A percentile compares a stretch with the other conserved stretches of the same genome.
These are phyloP conservation scores for Dipodomys ordii DNA, from an alignment of 2,113 vertebrate genomes.

Conservation along the genomic window DNA sequence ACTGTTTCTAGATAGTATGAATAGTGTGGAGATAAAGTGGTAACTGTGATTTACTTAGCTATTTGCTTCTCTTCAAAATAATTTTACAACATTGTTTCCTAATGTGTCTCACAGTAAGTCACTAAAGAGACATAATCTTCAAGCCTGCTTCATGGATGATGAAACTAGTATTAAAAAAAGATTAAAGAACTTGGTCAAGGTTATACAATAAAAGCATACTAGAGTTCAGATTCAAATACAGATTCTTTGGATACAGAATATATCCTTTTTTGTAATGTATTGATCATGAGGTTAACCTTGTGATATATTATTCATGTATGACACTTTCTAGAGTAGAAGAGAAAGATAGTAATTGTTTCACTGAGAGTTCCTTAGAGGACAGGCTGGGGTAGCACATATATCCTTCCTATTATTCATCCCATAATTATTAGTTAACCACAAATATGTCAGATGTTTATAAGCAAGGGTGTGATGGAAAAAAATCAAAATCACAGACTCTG, in stretches of 20 bases:
- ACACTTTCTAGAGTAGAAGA: not conserved
- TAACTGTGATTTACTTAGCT: no score
- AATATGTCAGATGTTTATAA: not conserved
- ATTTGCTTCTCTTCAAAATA: no score
- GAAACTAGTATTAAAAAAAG: slow-evolving; percentile 4
- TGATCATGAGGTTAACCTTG: no score
- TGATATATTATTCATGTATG: not conserved
- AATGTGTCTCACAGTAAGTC: not conserved
- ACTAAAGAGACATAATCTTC: not conserved
- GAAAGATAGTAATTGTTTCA: not conserved
- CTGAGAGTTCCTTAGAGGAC: not conserved
- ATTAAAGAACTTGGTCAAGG: not conserved
- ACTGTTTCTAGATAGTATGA: no score
- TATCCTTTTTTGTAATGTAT: no score
- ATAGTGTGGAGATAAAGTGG: no score
- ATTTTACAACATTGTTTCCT: no score
- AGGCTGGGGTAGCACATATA: not conserved
- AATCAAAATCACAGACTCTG: not conserved
- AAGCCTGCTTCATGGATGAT: not conserved
- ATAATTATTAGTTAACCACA: not conserved
- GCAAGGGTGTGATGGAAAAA: not conserved
- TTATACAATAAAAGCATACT: not conserved
- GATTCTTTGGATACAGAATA: not conserved
- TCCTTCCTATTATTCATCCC: not conserved
- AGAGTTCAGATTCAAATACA: not conserved